Evolutionary conservation across 30 jellyfish, hydroid and myxozoan species (phyloP).

Genomic region (Aurelia sp.): DNA sequence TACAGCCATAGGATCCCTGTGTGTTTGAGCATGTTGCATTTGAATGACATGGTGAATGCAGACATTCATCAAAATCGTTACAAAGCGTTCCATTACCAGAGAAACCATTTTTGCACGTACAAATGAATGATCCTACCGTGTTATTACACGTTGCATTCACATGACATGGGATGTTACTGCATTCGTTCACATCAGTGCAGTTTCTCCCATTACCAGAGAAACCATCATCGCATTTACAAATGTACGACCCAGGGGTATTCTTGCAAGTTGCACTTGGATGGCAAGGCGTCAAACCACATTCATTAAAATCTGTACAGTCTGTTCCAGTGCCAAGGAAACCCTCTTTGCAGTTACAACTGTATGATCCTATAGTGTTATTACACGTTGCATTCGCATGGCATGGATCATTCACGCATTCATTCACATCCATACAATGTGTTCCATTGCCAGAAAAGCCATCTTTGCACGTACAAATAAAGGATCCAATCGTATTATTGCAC

Average conservation of each 20-base stretch:
- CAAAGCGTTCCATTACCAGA: conserved; percentile 57
- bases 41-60: conserved; percentile 7
- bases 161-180: conserved; percentile 7
- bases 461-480: conserved; percentile 10
- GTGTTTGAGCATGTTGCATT: conserved; percentile 55
- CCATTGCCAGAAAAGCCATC: conserved; percentile 47
- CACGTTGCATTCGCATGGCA: conserved; percentile 23
- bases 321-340: no score
- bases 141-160: conserved; percentile 33
- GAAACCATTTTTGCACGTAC: conserved; percentile 35
- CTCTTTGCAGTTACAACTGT: no score
- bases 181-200: conserved; percentile 43
- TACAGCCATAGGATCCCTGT: conserved; percentile 59
- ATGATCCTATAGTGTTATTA: no score
- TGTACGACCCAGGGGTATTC: conserved; percentile 4
- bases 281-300: no score
- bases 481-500: conserved; percentile 10
- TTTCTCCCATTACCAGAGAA: conserved; percentile 29
- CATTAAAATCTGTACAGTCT: no score
- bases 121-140: conserved; percentile 35
- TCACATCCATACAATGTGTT: conserved; percentile 16
- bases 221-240: conserved; percentile 23
- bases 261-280: neutral
- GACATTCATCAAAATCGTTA: conserved; percentile 9
- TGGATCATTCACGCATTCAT: conserved; percentile 13